Percentiles rank a stretch among this genome's conserved stretches.
Evolutionary conservation across 2,797 vertebrate genomes (phyloP).

Genomic region (Oryzias sinensis): DNA sequence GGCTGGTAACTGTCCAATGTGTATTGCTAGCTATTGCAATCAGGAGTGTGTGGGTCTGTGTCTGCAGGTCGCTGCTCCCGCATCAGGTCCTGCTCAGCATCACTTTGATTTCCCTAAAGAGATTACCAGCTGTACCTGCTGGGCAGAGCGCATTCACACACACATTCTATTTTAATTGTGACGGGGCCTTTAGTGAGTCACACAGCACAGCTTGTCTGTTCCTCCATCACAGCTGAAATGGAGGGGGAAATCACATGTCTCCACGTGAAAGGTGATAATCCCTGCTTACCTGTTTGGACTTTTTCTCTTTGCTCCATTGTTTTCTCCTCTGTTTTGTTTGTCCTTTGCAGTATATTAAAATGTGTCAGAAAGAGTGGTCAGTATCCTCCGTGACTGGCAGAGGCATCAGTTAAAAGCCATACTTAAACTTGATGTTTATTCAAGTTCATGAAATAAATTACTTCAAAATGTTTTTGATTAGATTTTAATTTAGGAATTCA

Average conservation of each 20-base stretch:
- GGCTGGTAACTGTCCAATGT: constrained; percentile 37
- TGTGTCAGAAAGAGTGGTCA: too few species aligned
- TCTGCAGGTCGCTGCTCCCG: constrained; percentile 41
- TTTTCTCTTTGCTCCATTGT: too few species aligned
- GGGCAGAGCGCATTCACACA: constrained; percentile 16
- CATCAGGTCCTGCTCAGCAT: constrained; percentile 53
- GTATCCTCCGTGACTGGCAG: too few species aligned
- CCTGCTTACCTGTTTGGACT: background rate
- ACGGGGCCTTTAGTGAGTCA: constrained; percentile 48
- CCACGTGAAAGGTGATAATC: constrained; percentile 22
- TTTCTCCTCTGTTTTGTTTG: too few species aligned
- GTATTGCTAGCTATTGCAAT: constrained; percentile 38
- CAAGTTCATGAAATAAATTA: too few species aligned
- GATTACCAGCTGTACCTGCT: constrained; percentile 59
- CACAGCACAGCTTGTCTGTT: constrained; percentile 43
- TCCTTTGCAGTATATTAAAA: too few species aligned
- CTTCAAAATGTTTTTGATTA: too few species aligned
- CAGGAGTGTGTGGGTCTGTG: constrained; percentile 4
- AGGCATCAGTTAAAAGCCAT: too few species aligned
- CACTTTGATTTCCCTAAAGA: constrained; percentile 62
- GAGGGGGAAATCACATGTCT: constrained; percentile 35
- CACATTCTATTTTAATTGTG: constrained; percentile 47
- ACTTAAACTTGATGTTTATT: too few species aligned
- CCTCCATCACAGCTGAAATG: constrained; percentile 41
- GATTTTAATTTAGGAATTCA: too few species aligned